Conservation (phyloP, 2,888 invertebrate species). For the Thera obeliscata region DNA sequence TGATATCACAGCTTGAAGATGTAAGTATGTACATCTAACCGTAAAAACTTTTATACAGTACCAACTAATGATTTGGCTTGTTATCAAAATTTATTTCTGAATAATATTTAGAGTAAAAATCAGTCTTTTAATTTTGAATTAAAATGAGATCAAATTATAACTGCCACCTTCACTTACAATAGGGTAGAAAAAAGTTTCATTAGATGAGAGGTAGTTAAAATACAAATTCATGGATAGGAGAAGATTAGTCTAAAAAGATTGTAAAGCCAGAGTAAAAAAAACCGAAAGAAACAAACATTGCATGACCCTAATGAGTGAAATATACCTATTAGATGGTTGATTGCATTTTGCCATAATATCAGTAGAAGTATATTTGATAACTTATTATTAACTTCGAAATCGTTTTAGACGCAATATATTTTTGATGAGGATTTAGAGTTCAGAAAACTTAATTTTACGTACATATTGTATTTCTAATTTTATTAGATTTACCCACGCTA, state of each 20-base stretch:
- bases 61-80: slow-evolving; percentile 12
- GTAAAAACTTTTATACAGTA: slow-evolving; percentile 10
- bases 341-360: neutral
- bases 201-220: slow-evolving; percentile 13
- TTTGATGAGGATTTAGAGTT: slow-evolving; percentile 26
- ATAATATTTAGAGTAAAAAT: slow-evolving; percentile 32
- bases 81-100: slow-evolving; percentile 16
- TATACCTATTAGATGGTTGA: neutral
- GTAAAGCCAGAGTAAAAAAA: neutral
- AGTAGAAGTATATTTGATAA: neutral
- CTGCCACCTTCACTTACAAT: slow-evolving; percentile 4
- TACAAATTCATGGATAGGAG: neutral
- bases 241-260: slow-evolving; percentile 1
- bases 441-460: slow-evolving; percentile 19
- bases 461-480: slow-evolving; percentile 25
- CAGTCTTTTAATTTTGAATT: slow-evolving; percentile 48
- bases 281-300: neutral
- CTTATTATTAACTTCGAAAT: neutral
- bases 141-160: slow-evolving; percentile 29
- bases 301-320: neutral
- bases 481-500: slow-evolving; percentile 17
- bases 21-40: neutral
- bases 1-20: slow-evolving; percentile 22
- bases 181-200: neutral
- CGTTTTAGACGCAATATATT: neutral